These are phyloP conservation scores for Caenorhabditis latens DNA, from an alignment of 1,140 invertebrate genomes.

Conservation along the genomic window DNA sequence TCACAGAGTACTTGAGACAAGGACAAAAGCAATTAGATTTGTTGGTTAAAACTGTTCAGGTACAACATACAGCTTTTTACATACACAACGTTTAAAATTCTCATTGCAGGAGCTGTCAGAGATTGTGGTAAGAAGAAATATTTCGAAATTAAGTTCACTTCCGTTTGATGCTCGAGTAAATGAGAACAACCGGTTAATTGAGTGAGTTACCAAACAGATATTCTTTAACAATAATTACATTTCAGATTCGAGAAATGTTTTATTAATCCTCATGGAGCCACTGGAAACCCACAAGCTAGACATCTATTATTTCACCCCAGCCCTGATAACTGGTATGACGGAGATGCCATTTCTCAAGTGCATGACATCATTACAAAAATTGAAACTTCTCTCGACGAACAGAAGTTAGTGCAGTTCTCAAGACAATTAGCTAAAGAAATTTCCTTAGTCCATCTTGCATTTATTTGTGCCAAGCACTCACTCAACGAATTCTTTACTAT, in stretches of 20 bases:
- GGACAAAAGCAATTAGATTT: neutral
- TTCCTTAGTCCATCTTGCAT: neutral
- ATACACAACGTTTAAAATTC: neutral
- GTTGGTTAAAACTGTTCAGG: neutral
- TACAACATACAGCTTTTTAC: neutral
- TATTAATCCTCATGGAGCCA: constrained; percentile 68
- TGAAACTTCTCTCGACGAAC: neutral
- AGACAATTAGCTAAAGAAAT: constrained; percentile 21
- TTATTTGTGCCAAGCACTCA: constrained; percentile 26
- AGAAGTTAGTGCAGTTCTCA: neutral
- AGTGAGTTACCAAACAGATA: neutral
- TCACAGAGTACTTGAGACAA: neutral
- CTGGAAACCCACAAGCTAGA: constrained; percentile 62
- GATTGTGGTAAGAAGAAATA: neutral
- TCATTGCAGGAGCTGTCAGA: constrained; percentile 57
- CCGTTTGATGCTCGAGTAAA: neutral
- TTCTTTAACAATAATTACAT: neutral
- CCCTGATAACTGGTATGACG: constrained; percentile 24
- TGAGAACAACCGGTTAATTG: constrained; percentile 20
- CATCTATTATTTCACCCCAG: constrained; percentile 69
- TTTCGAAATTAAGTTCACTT: neutral
- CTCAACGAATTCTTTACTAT: neutral
- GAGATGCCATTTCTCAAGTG: constrained; percentile 31
- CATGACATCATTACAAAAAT: constrained; percentile 1
- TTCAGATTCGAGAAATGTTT: constrained; percentile 73